phyloP scores from a whole-genome alignment of 2,888 invertebrate species.

The Gerris lacustris region DNA sequence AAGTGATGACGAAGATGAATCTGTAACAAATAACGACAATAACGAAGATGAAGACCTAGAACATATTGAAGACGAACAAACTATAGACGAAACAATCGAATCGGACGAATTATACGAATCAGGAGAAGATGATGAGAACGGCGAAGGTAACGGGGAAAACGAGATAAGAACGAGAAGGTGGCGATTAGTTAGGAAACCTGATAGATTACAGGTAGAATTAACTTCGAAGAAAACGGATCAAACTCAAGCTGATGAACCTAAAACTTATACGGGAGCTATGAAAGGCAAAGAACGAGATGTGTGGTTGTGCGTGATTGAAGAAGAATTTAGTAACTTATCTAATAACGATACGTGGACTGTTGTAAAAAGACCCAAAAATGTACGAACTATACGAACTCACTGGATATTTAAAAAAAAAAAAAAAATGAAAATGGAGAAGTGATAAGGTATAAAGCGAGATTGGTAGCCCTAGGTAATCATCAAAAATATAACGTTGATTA shows the following conservation, averaged over 20 bases:
- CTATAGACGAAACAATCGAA: not conserved
- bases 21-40: too few relatives aligned
- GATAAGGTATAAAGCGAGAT: conserved; percentile 5
- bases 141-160: not conserved
- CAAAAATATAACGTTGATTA: not conserved
- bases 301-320: conserved; percentile 1
- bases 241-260: not conserved
- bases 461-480: conserved; percentile 8
- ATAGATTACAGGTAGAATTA: not conserved
- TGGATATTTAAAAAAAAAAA: conserved; percentile 7
- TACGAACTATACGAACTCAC: not conserved
- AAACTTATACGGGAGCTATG: not conserved
- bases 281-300: not conserved
- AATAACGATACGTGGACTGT: conserved; percentile 9
- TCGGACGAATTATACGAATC: not conserved
- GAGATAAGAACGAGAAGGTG: not conserved
- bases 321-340: conserved; percentile 6
- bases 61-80: not conserved
- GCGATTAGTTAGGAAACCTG: not conserved
- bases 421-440: conserved; percentile 36
- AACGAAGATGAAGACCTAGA: not conserved
- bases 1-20: not conserved
- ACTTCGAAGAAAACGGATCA: not conserved
- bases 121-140: not conserved
- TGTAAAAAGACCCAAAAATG: not conserved